Percentiles rank a stretch among this genome's conserved stretches.
These are phyloP conservation scores for Heteronetta atricapilla DNA, from an alignment of 2,113 vertebrate genomes.

Conservation along the genomic window DNA sequence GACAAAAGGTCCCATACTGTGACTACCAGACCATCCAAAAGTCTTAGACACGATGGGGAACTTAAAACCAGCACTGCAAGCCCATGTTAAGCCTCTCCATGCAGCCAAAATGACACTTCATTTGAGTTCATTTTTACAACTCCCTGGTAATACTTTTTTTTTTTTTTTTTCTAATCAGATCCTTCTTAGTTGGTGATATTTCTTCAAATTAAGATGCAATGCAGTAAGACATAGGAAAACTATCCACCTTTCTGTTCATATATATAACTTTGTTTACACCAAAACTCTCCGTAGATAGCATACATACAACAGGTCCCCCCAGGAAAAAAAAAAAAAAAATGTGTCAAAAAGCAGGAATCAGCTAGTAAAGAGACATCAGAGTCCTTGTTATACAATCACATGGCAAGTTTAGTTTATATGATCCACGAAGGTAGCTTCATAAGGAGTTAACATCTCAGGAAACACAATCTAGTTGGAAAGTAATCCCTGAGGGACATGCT, in stretches of 20 bases:
- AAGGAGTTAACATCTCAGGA: neutral
- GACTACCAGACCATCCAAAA: neutral
- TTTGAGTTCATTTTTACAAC: neutral
- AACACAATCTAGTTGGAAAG: neutral
- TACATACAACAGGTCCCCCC: neutral
- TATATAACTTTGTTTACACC: neutral
- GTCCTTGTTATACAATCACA: neutral
- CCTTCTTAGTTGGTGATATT: neutral
- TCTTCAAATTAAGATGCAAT: neutral
- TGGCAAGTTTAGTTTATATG: neutral
- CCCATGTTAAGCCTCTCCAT: neutral
- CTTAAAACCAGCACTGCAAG: neutral
- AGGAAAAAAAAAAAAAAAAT: neutral
- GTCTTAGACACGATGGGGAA: rapidly evolving
- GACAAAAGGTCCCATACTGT: neutral
- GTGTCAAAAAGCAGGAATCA: neutral
- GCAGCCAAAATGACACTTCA: neutral
- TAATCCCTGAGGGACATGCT: neutral
- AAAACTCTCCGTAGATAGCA: neutral
- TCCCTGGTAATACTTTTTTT: neutral
- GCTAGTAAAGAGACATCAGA: neutral
- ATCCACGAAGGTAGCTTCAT: neutral
- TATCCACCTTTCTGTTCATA: rapidly evolving
- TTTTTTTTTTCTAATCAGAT: neutral
- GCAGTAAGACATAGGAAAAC: neutral